These are phyloP conservation scores for Mycetomoellerius zeteki DNA, from an alignment of 1,140 invertebrate species.

Conservation along the genomic window DNA sequence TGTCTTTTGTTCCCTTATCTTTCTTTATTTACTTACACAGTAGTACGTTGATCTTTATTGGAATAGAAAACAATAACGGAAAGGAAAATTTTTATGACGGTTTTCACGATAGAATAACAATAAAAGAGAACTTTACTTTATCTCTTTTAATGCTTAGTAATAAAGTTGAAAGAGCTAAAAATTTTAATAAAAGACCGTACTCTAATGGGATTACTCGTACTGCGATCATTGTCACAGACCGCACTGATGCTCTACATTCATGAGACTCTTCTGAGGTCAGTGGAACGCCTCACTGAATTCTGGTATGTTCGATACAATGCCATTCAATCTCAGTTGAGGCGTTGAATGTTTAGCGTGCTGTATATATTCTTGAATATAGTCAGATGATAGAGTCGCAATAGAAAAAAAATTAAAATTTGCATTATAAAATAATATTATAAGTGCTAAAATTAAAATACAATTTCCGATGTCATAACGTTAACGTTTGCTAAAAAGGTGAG, in stretches of 20 bases:
- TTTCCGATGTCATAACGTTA: background rate
- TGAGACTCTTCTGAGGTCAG: slow-evolving; percentile 20
- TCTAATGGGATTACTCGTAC: slow-evolving; percentile 18
- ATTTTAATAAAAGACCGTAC: slow-evolving; percentile 5
- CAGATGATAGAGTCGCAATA: background rate
- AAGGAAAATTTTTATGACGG: background rate
- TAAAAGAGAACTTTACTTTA: background rate
- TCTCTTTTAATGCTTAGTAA: background rate
- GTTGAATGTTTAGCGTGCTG: slow-evolving; percentile 35
- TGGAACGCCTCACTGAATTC: slow-evolving; percentile 42
- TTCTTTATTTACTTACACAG: background rate
- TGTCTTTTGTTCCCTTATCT: background rate
- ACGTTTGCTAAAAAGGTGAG: background rate
- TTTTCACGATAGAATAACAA: slow-evolving; percentile 6
- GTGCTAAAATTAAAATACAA: background rate
- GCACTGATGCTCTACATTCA: slow-evolving; percentile 26
- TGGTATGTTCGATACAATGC: slow-evolving; percentile 59
- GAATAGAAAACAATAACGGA: background rate
- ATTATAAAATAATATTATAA: background rate
- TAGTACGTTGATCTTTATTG: background rate
- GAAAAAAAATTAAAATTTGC: background rate
- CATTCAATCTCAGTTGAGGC: slow-evolving; percentile 44
- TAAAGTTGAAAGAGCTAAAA: background rate
- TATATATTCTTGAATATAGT: slow-evolving; percentile 3
- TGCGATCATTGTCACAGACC: slow-evolving; percentile 23